Conservation (phyloP, 2,888 invertebrate genomes). For the Suillia variegata region DNA sequence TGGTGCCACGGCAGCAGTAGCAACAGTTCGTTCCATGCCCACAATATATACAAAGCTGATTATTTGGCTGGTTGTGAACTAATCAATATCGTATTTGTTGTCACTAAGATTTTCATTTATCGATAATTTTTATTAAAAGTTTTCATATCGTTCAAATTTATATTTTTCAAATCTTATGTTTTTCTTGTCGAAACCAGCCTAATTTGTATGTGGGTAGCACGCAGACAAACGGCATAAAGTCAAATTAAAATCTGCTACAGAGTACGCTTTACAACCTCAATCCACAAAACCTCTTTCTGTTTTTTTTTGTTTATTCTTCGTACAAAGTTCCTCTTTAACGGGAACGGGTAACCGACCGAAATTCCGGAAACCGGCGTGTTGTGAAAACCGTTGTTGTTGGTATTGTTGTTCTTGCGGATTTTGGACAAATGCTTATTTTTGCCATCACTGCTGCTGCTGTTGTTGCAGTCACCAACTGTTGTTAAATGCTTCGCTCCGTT, state of each 20-base stretch:
- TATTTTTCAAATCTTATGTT: too few species aligned
- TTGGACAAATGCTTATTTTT: too few species aligned
- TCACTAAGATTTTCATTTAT: too few species aligned
- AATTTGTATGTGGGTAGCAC: not conserved
- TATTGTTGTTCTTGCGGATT: constrained; percentile 2
- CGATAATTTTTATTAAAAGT: too few species aligned
- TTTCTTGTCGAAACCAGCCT: too few species aligned
- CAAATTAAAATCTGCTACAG: constrained; percentile 27
- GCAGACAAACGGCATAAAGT: constrained; percentile 18
- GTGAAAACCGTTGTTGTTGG: constrained; percentile 10
- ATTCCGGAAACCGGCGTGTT: constrained; percentile 10
- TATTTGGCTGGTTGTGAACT: too few species aligned
- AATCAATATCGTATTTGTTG: too few species aligned
- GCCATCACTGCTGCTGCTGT: not conserved
- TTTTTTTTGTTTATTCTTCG: too few species aligned
- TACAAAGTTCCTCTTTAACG: too few species aligned
- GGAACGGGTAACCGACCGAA: too few species aligned
- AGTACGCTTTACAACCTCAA: not conserved
- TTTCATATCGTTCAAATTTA: too few species aligned
- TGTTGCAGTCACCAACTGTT: constrained; percentile 8
- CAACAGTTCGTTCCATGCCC: not conserved
- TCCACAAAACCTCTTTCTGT: too few species aligned
- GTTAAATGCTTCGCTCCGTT: constrained; percentile 6
- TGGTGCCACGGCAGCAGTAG: not conserved
- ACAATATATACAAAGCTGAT: not conserved